Evolutionary conservation across 2,113 vertebrate genomes (phyloP), one percentile per base, ranked within the genome.

Genomic region (Galemys pyrenaicus): DNA sequence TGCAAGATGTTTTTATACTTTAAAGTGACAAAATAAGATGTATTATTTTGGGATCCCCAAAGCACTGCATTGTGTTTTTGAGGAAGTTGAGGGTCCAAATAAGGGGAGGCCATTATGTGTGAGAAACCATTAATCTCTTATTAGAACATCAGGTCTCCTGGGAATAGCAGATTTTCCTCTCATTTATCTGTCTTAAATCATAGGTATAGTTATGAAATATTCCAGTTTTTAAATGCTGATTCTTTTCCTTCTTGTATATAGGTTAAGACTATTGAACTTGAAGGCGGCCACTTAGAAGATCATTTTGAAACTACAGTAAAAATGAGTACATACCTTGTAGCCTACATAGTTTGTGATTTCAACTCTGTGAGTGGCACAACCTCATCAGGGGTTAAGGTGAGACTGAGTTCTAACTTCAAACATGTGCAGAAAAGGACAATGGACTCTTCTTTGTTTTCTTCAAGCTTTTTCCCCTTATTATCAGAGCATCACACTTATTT

Each of bases 291-390:
- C 41, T 62, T 94, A 58, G 95, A 97, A 95, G 88, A 97, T 62
- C 83, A 97, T n/a, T 96, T 96, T 87, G 82, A 92, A 86, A 73
- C 73, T n/a, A 96, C 94, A 65, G 77, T 96, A 30, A 97, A 91
- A 94, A 97, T 97, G 93, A 97, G 95, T 73, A 96, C 92, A 1
- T 96, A 94, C 41, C 85, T 97, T 17, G 91, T 96, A 87, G 97
- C 95, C 32, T 96, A 87, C 24, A 87, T 95, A 83, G 75, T 96
- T 51, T 96, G 96, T 84, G 95, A 97, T 80, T 98, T 97, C 90
- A 92, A 30, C 15, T 96, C 90, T 62, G 54, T 95, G 49, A 97
- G 71, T 86, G 84, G 79, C 2, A 89, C 28, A 75, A 78, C 86
- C 30, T 82, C 80, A 19, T 96, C 93, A 79, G 95, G 95, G 22